Base-by-base conservation (phyloP, 2,797 vertebrate species). In the Graptemys geographica region DNA sequence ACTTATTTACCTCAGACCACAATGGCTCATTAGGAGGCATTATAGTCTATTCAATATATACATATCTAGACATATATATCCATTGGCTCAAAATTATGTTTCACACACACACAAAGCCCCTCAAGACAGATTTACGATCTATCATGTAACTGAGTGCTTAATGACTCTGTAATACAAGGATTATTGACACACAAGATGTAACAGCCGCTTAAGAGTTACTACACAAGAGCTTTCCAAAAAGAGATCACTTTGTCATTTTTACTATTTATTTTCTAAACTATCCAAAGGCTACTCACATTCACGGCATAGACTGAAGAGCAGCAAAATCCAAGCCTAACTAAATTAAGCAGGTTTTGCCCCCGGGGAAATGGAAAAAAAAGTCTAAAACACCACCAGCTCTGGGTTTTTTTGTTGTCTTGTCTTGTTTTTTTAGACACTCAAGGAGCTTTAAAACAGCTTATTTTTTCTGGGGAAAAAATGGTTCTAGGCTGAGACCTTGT, bases 141-240 rank as follows among this genome's bases (percentile, higher is more conserved):
- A 96, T 96, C 96, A 97, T 95, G 95, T 95, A 96, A 96, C 90
- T 1, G 78, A 93, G 93, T 78, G 84, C 96, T 97, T 97, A 97
- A 97, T 89, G 95, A 96, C 94, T 95, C 95, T 96, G 96, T 98
- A 97, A 98, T 97, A 96, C 96, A 96, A 96, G 95, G 96, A 97
- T 98, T 96, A 96, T 95, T 94, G 97, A 90, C 96, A 79, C 96
- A 97, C 96, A 97, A 96, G 96, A 96, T 94, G 93, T 86, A 98
- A 97, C 98, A 98, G 97, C 97, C 97, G 98, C 95, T 97, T 87
- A 15, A 89, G 81, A 93, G 97, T 98, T 98, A 97, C 97, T 95
- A 95, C 94, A 84, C 93, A 94, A 96, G 96, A 95, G 97, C 92
- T 96, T 95, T 95, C 95, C 90, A 93, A 97, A 95, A 92, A 96